Base-by-base conservation (phyloP, 2,113 vertebrate genomes). In the Protobothrops mucrosquamatus region DNA sequence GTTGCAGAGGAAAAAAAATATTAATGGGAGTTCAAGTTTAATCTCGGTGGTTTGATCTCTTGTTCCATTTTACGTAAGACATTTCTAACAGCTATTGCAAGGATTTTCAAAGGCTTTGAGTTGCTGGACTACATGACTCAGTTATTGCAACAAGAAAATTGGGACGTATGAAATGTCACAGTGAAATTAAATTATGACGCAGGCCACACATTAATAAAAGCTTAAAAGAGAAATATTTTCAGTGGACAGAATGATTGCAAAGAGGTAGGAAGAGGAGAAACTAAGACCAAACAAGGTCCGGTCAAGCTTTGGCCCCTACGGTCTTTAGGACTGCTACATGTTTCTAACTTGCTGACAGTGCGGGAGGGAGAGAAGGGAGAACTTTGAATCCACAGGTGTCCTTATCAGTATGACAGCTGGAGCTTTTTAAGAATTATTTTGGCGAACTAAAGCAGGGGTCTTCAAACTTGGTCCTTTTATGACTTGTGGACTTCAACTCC, bases 71-170 rank as follows among this genome's bases (percentile, higher is more conserved):
- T 94, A 43, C 90, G 88, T 91, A 94, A 95, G 93, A 85, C 94
- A 96, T 93, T 96, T 94, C 94, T 93, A 96, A 94, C 90, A 95
- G 88, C 95, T 96, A 94, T 94, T 95, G 93, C 89, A 92, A 96
- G 91, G 88, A 90, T 95, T 92, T 94, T 97, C 94, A 94, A 95
- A 95, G 55, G 92, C 52, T 90, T 96, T 86, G 57, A 56, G 96
- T 92, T 54, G 92, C 96, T 98, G 96, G 94, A 94, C 97, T 96
- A 92, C 95, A 92, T 87, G 90, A 94, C 95, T 97, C 93, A 94
- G 87, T 96, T 18, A 94, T 74, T 95, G 93, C 93, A 96, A 92
- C 96, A 97, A 95, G 95, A 94, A 94, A 97, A 95, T 51, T 54
- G 24, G 95, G 96, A n/a, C 94, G 96, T 93, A 93, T 95, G 96